phyloP scores from a whole-genome alignment of 1,140 invertebrate genomes.

The Araneus ventricosus region DNA sequence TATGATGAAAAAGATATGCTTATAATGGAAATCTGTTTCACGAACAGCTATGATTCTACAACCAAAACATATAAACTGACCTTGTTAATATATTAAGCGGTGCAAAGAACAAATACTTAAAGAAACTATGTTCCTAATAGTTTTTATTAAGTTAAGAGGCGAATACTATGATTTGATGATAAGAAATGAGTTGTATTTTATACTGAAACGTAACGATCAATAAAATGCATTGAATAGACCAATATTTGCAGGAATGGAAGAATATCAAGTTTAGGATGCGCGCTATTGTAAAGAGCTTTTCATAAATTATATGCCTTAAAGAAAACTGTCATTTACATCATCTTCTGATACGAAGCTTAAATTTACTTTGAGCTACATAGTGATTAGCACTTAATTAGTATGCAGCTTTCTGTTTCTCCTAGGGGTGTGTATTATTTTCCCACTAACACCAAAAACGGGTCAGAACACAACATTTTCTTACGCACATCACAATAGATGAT shows the following conservation, averaged over 20 bases:
- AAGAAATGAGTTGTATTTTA: neutral
- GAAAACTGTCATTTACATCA: slow-evolving; percentile 28
- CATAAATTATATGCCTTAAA: slow-evolving; percentile 74
- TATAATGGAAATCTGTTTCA: neutral
- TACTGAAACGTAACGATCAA: neutral
- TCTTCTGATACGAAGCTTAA: slow-evolving; percentile 16
- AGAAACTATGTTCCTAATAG: slow-evolving; percentile 37
- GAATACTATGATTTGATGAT: neutral
- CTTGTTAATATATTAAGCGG: neutral
- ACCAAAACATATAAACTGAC: neutral
- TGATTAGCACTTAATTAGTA: slow-evolving; percentile 10
- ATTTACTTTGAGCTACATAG: slow-evolving; percentile 31
- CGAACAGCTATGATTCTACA: neutral
- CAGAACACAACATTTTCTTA: neutral
- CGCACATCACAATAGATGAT: too few relatives aligned
- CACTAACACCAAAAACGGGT: neutral
- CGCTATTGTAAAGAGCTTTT: slow-evolving; percentile 69
- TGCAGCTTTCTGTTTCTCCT: neutral
- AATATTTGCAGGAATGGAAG: neutral
- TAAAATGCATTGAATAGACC: neutral
- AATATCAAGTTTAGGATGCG: neutral
- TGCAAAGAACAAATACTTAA: slow-evolving; percentile 53
- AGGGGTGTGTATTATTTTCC: neutral
- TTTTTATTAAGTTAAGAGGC: neutral
- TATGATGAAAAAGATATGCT: neutral